Evolutionary conservation across 2,888 invertebrate genomes (phyloP), one percentile per base, ranked within the genome.

Genomic region (Cantharis rufa): DNA sequence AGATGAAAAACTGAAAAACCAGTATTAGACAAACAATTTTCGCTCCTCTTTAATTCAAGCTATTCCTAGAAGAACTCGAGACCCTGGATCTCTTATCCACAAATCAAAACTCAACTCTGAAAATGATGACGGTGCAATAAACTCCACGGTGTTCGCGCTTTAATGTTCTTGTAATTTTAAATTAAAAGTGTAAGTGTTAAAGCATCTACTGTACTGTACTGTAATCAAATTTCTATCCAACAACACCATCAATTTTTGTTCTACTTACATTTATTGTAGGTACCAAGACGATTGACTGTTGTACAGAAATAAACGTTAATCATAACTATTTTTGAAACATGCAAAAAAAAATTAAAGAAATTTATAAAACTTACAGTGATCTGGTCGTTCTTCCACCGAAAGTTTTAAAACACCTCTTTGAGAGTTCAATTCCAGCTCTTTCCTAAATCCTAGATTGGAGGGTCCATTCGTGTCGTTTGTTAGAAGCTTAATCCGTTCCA

Each of bases 401-500:
- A 96, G 89, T 84, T 92, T 91, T 70, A 96, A 90, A 2, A 91
- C 91, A 86, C 94, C 95, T 82, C 95, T 91, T 81, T 92, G 90
- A 1, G 95, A 92, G 48, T 94, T 93, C 82, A 96, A 87, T 69
- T 92, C 90, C 83, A 94, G 90, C 75, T 91, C 90, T 82, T 90
- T 84, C 32, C 71, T 71, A 32, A 16, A 24, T 71, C 9, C 70
- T 10, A 48, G 66, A 15, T 89, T 69, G 11, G 27, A n/a, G 15
- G 73, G 21, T 70, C 21, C 69, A 71, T 80, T 83, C n/a, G 92
- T 91, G 83, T 93, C 93, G 83, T 93, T 93, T n/a, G 92, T 92
- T 80, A 93, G 88, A 82, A 91, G 89, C 85, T 92, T 93, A 80
- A 96, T 89, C 85, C 94, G 93, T 77, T 94, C 94, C 91, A 96